phyloP scores from a whole-genome alignment of 2,797 vertebrate genomes.

The Nannoperca obscura region DNA sequence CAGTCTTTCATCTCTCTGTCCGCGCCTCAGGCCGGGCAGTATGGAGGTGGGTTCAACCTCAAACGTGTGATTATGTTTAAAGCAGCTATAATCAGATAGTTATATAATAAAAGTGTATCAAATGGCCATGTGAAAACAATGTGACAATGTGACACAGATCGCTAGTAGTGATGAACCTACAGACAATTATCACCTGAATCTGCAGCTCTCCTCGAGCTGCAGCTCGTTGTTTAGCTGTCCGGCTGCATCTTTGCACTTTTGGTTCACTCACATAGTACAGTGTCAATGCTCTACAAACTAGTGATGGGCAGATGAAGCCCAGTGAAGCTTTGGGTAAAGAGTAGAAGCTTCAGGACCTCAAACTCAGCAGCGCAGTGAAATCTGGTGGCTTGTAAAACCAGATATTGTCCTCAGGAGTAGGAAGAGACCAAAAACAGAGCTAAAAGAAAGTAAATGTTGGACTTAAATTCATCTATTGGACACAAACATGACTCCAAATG shows the following conservation, averaged over 20 bases:
- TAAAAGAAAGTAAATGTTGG: not conserved
- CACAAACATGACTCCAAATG: not conserved
- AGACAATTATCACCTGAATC: not conserved
- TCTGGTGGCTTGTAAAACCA: not conserved
- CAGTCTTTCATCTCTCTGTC: slow-evolving; percentile 93
- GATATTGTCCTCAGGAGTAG: not conserved
- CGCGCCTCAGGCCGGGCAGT: slow-evolving; percentile 92
- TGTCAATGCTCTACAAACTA: not conserved
- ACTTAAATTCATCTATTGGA: not conserved
- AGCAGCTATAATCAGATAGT: not conserved
- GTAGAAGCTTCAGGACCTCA: not conserved
- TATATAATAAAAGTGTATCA: not conserved
- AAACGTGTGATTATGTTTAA: not conserved
- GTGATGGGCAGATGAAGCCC: not conserved
- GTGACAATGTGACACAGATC: not conserved
- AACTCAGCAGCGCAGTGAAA: not conserved
- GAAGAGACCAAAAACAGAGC: not conserved
- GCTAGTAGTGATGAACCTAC: not conserved
- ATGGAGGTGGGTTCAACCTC: slow-evolving; percentile 87
- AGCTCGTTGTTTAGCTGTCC: not conserved
- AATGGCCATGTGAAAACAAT: not conserved
- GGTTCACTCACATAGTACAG: too few relatives aligned
- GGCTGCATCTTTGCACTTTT: too few relatives aligned
- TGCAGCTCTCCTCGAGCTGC: not conserved
- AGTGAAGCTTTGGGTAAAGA: not conserved